Conservation (phyloP, 2,113 vertebrate species). For the Prietella phreatophila region DNA sequence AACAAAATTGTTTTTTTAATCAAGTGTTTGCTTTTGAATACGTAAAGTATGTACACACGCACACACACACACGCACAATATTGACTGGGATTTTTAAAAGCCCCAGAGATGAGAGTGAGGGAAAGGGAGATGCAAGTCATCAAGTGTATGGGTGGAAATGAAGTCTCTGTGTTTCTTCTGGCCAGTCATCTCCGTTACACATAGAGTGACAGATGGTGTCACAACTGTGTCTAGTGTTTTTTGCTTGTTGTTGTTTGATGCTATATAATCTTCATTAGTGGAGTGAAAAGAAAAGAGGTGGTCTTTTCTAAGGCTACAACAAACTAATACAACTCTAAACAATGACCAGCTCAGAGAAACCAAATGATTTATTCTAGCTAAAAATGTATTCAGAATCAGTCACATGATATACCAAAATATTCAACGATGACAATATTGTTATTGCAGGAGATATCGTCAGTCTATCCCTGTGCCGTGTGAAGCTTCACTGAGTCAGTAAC, state of each 20-base stretch:
- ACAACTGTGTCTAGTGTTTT: background rate
- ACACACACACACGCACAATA: background rate
- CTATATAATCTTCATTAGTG: background rate
- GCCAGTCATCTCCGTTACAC: background rate
- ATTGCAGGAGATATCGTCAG: background rate
- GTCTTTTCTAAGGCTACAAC: background rate
- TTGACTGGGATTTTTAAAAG: background rate
- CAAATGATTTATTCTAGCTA: background rate
- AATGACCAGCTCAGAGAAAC: background rate
- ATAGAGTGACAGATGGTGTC: background rate
- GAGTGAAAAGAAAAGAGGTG: background rate
- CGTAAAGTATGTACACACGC: background rate
- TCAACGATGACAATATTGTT: background rate
- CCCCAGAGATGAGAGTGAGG: background rate
- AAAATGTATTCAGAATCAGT: background rate
- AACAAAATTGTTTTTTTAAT: background rate
- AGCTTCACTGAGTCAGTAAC: background rate
- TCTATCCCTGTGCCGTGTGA: background rate
- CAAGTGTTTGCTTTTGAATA: background rate
- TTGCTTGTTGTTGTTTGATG: background rate
- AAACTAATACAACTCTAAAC: background rate
- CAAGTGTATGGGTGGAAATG: constrained; percentile 21
- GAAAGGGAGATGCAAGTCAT: constrained; percentile 18
- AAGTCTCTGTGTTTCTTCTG: constrained; percentile 11
- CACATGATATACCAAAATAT: background rate